Evolutionary conservation across 2,797 vertebrate species (phyloP).

Genomic region (Amazonetta brasiliensis): DNA sequence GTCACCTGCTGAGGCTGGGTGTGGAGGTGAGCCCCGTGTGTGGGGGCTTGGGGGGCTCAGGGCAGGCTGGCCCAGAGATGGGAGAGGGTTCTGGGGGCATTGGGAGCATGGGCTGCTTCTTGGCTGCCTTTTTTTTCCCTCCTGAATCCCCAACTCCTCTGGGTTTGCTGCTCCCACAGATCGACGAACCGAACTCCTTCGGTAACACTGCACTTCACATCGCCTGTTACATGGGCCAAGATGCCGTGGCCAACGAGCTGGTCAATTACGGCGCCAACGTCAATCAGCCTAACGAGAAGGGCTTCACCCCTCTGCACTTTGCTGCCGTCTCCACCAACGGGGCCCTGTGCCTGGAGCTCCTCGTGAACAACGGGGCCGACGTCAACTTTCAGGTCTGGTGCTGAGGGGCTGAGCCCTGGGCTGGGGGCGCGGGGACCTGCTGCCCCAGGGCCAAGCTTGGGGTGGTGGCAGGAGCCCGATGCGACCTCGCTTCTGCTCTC

Average conservation of each 20-base stretch:
- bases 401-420: neutral
- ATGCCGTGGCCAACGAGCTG: slow-evolving; percentile 93
- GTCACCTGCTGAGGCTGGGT: slow-evolving; percentile 91
- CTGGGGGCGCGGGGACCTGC: accelerated
- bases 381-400: slow-evolving; percentile 93
- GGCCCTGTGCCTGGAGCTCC: slow-evolving; percentile 94
- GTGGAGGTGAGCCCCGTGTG: slow-evolving; percentile 83
- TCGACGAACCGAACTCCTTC: slow-evolving; percentile 93
- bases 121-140: neutral
- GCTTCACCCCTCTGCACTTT: slow-evolving; percentile 95
- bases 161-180: slow-evolving; percentile 75
- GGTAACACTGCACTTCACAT: slow-evolving; percentile 97
- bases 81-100: neutral
- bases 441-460: accelerated
- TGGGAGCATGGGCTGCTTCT: neutral
- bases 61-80: neutral
- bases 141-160: too few species aligned
- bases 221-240: slow-evolving; percentile 95
- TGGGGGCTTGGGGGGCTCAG: accelerated
- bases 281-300: slow-evolving; percentile 94
- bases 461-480: neutral
- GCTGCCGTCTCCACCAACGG: slow-evolving; percentile 96
- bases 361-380: slow-evolving; percentile 96
- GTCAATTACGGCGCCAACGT: slow-evolving; percentile 95
- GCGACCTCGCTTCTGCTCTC: neutral